Percentiles rank a stretch among this genome's conserved stretches.
phyloP scores from a whole-genome alignment of 2,113 vertebrate genomes.

The Coryphaenoides rupestris region DNA sequence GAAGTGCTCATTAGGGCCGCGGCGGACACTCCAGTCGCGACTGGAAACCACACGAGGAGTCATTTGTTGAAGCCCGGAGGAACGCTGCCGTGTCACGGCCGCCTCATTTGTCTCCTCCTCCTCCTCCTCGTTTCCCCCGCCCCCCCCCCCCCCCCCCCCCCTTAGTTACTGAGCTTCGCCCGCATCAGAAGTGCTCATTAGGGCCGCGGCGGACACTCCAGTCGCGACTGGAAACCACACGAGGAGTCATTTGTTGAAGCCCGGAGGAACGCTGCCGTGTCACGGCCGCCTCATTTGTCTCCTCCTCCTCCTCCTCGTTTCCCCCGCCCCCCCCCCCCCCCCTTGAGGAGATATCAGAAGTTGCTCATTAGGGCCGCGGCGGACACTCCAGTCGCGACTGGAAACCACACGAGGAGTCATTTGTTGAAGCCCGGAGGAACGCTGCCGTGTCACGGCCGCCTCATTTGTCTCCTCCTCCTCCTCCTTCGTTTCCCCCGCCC shows the following conservation, averaged over 20 bases:
- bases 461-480: slow-evolving; percentile 60
- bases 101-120: slow-evolving; percentile 61
- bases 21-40: slow-evolving; percentile 61
- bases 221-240: slow-evolving; percentile 55
- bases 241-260: slow-evolving; percentile 67
- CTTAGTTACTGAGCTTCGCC: slow-evolving; percentile 66
- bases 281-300: slow-evolving; percentile 60
- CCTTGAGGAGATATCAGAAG: slow-evolving; percentile 69
- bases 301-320: no score
- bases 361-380: slow-evolving; percentile 67
- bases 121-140: slow-evolving; percentile 27
- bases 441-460: slow-evolving; percentile 44
- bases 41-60: slow-evolving; percentile 55
- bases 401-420: slow-evolving; percentile 59
- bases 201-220: slow-evolving; percentile 61
- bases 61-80: slow-evolving; percentile 67
- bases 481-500: no score
- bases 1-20: slow-evolving; percentile 67
- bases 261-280: slow-evolving; percentile 55
- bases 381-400: slow-evolving; percentile 62
- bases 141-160: slow-evolving; percentile 55
- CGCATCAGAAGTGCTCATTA: slow-evolving; percentile 70
- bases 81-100: slow-evolving; percentile 39
- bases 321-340: no score
- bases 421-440: slow-evolving; percentile 63